Base-by-base conservation (phyloP, 2,113 vertebrate species). In the Clarias macrocephalus region DNA sequence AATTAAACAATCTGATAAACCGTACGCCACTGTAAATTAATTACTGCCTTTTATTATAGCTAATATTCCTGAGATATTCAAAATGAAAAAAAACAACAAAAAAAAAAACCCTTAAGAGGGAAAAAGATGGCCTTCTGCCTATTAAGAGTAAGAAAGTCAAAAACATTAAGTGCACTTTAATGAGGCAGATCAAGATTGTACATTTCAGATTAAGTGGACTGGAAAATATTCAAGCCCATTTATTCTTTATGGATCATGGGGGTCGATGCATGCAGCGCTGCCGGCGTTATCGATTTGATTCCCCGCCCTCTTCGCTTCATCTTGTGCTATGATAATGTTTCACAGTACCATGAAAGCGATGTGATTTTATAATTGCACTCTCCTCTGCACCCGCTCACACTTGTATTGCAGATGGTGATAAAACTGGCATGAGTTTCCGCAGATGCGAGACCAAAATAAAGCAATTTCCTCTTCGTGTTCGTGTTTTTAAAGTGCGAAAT, bases 361-460 rank as follows among this genome's bases (percentile, higher is more conserved):
- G 28, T 48, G 83, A 28, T 87, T 87, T 65, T 48, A 87, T 86
- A 83, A 83, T 70, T 79, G 56, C 87, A 80, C 84, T 87, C 82
- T 85, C 70, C 65, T 88, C 77, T 72, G 65, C 54, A 66, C 79
- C 76, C 80, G 75, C 88, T 57, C 9, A 52, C 18, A 33, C 60
- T 68, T 25, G 48, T 84, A 79, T 73, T n/a, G 85, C 16, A 83
- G 82, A 59, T 56, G 82, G 62, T 68, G 73, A 85, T 66, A 15
- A 88, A 88, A 85, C 48, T 37, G 57, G 13, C 9, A 9, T 5
- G 60, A 56, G 83, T 54, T 12, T 37, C 77, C 73, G 70, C 70
- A 79, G 60, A 25, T 48, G n/a, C 37, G 9, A 23, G 59, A 59
- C 66, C 48, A 33, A 86, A 86, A 79, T 56, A 68, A n/a, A 63